Evolutionary conservation across 2,888 invertebrate genomes (phyloP), one percentile per base, ranked within the genome.

Genomic region (Arrhopalites spinosus): DNA sequence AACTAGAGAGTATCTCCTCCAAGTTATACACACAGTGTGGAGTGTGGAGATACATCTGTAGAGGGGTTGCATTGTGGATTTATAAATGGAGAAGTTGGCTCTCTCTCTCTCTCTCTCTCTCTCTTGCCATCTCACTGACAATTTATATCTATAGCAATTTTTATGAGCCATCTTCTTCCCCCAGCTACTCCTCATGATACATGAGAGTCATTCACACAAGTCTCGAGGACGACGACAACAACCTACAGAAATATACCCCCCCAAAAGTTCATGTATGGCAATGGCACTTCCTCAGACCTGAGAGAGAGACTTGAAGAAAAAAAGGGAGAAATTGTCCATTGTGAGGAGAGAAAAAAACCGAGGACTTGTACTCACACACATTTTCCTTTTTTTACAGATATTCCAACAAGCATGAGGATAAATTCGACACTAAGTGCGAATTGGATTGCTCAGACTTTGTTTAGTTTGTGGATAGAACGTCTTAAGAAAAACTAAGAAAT

Each of bases 141-240:
- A 67, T 73, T 73, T 73, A 64, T 73, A 73, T 73, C 73, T 67
- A 73, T 73, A 73, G 73, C 56, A 47, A 53, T 73, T 73, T 73
- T 73, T 73, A 73, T 73, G 73, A 73, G 73, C 71, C 71, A 71
- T 71, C 56, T 71, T 67, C 45, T 23, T 67, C 45, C 30, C 17
- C 2, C 8, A 20, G 1, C 53, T 45, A 20, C 53, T 50, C 15
- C 56, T 59, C 59, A 53, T 71, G 71, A 71, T 59, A 43, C 59
- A 71, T 71, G 71, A 71, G 30, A 71, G 71, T 71, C 71, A 71
- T 71, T 71, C 71, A n/a, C 71, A 59, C 47, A 68, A 47, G 67
- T 25, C 45, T 25, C 47, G 15, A 2, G 13, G 67, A 68, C 20
- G 47, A 43, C 47, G 25, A 20, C 23, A 23, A 20, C 59, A 59